Percentiles rank a stretch among this genome's conserved stretches.
These are phyloP conservation scores for Aporophyla nigra DNA, from an alignment of 2,888 invertebrate genomes.

Conservation along the genomic window DNA sequence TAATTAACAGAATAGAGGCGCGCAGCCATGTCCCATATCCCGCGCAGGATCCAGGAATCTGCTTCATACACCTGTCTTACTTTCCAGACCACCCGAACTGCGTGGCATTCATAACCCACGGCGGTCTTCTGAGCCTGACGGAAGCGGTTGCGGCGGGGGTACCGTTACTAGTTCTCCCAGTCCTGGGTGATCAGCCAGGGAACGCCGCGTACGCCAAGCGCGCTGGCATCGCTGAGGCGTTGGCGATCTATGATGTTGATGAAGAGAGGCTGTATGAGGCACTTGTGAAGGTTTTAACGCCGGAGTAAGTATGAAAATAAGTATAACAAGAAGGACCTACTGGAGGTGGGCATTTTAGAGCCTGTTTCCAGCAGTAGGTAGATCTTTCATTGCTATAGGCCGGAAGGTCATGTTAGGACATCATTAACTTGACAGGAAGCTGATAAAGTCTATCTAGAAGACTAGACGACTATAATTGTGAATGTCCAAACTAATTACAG, in stretches of 20 bases:
- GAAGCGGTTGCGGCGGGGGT: conserved; percentile 90
- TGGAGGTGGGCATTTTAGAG: neutral
- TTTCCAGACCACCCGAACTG: conserved; percentile 91
- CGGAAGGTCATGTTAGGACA: neutral
- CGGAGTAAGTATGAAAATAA: conserved; percentile 78
- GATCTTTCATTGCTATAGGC: neutral
- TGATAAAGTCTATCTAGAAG: neutral
- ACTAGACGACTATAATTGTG: neutral
- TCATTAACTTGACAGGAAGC: neutral
- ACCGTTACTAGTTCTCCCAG: conserved; percentile 88
- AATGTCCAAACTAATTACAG: neutral
- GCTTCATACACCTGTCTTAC: neutral
- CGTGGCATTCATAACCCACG: conserved; percentile 87
- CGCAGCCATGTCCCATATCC: no score
- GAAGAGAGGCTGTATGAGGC: conserved; percentile 83
- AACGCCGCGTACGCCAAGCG: conserved; percentile 76
- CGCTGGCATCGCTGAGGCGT: conserved; percentile 79
- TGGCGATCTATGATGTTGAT: conserved; percentile 82
- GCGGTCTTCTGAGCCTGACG: conserved; percentile 89
- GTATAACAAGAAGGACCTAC: neutral
- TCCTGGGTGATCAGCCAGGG: conserved; percentile 89
- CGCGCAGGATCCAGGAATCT: neutral
- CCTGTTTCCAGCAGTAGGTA: neutral
- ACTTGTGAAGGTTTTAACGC: conserved; percentile 82
- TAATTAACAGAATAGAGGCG: neutral